Base-by-base conservation (phyloP, 2,113 vertebrate genomes). In the Halcyon malimbica region DNA sequence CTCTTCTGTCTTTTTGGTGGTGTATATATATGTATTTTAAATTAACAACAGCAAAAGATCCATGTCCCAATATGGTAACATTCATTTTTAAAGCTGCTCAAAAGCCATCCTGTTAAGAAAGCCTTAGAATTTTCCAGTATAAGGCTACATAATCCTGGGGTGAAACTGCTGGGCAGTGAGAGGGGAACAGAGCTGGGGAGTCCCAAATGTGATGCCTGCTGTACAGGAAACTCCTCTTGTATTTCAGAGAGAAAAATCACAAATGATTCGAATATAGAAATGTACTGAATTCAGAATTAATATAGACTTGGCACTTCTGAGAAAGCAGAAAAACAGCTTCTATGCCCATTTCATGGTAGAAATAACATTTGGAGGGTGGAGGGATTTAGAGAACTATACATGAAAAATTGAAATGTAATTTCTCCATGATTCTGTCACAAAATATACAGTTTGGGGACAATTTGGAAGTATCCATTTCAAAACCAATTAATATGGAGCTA, bases 201-300 rank as follows among this genome's bases (percentile, higher is more conserved):
- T 1, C 20, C 8, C 25, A 37, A 4, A 29, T 2, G 5, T 44
- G 3, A 9, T 62, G 4, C 5, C 24, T 39, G 12, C 16, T 28
- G 4, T 56, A 20, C 0, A 0, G 65, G 19, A 86, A 76, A 64
- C 4, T 16, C 13, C 3, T 37, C 2, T 24, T 53, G 8, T 46
- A 70, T 46, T 92, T 71, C 84, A 73, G 13, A 50, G 24, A 78
- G 31, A 67, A 87, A 68, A 64, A 37, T 83, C n/a, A 51, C 13
- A 9, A 4, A 41, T 39, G 4, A 71, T 60, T 73, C 83, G 24
- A 71, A 75, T 79, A 59, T 28, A 83, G 21, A 63, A 88, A 54
- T 31, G n/a, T 54, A 35, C 4, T 13, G 17, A 75, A 57, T 85
- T 83, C 17, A 59, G 20, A 67, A 71, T 83, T 67, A 9, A 12